A percentile compares a stretch with the other conserved stretches of the same genome.
phyloP scores from a whole-genome alignment of 2,888 invertebrate species.

The Philaethria dido region DNA sequence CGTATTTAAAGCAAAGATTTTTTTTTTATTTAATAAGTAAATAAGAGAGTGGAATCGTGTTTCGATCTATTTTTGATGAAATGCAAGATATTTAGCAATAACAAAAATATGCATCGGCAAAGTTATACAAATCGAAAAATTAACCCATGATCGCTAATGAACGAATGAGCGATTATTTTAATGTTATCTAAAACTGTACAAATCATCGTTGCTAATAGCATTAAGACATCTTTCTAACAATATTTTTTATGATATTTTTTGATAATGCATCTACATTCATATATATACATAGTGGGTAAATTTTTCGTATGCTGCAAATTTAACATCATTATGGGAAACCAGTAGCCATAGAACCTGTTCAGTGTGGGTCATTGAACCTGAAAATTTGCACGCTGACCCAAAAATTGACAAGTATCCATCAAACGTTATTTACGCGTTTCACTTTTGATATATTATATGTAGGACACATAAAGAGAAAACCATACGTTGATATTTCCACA shows the following conservation, averaged over 20 bases:
- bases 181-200: not conserved
- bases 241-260: not conserved
- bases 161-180: too few species aligned
- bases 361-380: slow-evolving; percentile 27
- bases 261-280: not conserved
- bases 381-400: slow-evolving; percentile 28
- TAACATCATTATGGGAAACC: slow-evolving; percentile 18
- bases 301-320: not conserved
- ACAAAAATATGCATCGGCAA: too few species aligned
- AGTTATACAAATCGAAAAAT: too few species aligned
- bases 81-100: too few species aligned
- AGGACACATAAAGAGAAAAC: not conserved
- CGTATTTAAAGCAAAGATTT: too few species aligned
- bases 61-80: too few species aligned
- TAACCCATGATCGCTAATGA: too few species aligned
- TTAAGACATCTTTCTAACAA: too few species aligned
- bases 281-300: not conserved
- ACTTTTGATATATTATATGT: not conserved
- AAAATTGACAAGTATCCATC: slow-evolving; percentile 10
- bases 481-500: too few species aligned
- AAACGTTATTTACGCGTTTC: slow-evolving; percentile 2
- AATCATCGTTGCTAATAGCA: not conserved
- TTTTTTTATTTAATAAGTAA: too few species aligned
- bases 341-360: slow-evolving; percentile 25
- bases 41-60: too few species aligned